These are phyloP conservation scores for Hemicrepidius hirtus DNA, from an alignment of 2,888 invertebrate species.

Conservation along the genomic window DNA sequence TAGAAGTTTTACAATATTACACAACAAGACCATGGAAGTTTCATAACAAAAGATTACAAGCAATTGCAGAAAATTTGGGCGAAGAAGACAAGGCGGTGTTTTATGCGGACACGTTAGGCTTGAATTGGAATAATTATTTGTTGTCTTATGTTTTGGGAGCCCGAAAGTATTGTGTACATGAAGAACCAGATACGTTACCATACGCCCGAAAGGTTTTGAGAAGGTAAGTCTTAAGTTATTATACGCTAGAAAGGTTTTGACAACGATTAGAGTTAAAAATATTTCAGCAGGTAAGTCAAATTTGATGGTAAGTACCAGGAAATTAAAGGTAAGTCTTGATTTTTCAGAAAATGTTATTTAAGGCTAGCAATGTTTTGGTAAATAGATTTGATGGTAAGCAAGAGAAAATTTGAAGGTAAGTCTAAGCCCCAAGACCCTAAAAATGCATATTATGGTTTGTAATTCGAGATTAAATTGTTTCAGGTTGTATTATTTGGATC, in stretches of 20 bases:
- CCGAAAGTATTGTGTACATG: constrained; percentile 89
- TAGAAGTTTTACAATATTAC: constrained; percentile 84
- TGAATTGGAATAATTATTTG: constrained; percentile 80
- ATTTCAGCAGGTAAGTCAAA: no score
- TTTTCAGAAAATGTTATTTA: no score
- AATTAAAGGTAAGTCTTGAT: no score
- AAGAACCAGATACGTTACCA: constrained; percentile 85
- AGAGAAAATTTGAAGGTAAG: no score
- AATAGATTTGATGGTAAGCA: no score
- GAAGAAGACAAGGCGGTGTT: constrained; percentile 78
- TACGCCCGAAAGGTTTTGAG: constrained; percentile 79
- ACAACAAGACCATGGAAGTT: constrained; percentile 89
- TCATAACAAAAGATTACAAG: constrained; percentile 76
- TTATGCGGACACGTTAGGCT: constrained; percentile 73
- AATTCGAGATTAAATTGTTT: no score
- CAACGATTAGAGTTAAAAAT: constrained; percentile 70
- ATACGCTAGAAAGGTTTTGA: constrained; percentile 78
- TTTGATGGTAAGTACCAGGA: no score
- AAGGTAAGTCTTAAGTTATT: constrained; percentile 78
- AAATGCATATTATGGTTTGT: no score
- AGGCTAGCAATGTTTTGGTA: no score
- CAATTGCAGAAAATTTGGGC: constrained; percentile 74
- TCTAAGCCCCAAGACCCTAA: no score
- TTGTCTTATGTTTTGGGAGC: constrained; percentile 86
- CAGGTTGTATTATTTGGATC: constrained; percentile 70